A percentile compares a stretch with the other conserved stretches of the same genome.
Evolutionary conservation across 2,888 invertebrate species (phyloP).

Genomic region (Conus canariensis): DNA sequence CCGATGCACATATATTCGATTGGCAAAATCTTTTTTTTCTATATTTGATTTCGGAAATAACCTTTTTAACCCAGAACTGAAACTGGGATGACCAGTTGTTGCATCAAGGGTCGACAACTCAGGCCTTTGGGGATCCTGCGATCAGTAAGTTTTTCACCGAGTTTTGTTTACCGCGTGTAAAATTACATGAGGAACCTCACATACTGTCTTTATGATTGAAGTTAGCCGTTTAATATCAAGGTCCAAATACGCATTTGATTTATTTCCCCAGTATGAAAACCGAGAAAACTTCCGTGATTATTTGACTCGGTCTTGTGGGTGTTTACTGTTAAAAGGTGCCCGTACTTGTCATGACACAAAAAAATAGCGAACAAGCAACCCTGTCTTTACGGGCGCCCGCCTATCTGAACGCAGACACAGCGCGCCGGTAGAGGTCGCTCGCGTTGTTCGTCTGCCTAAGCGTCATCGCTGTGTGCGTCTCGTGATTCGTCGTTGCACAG

Average conservation of each 20-base stretch:
- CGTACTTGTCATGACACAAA: neutral
- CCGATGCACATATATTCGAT: too few species aligned
- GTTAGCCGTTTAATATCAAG: too few species aligned
- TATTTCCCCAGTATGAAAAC: neutral
- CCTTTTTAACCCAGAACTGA: too few species aligned
- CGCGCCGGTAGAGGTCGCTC: constrained; percentile 41
- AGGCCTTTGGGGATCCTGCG: too few species aligned
- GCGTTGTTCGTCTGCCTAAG: constrained; percentile 36
- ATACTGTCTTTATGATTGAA: too few species aligned
- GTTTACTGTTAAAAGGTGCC: neutral
- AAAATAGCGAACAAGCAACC: neutral
- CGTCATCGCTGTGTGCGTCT: constrained; percentile 34
- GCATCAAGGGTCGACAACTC: too few species aligned
- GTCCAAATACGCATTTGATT: neutral
- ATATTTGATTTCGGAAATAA: too few species aligned
- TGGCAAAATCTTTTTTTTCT: too few species aligned
- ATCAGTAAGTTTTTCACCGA: too few species aligned
- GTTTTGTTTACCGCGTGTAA: neutral
- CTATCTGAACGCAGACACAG: constrained; percentile 22
- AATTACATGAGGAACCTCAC: too few species aligned
- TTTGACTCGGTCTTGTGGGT: neutral
- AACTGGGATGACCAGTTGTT: too few species aligned
- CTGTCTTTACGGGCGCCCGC: neutral
- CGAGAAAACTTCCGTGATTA: neutral
- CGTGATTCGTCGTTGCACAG: constrained; percentile 35